Conservation (phyloP, 2,888 invertebrate genomes). For the Podabrus alpinus region DNA sequence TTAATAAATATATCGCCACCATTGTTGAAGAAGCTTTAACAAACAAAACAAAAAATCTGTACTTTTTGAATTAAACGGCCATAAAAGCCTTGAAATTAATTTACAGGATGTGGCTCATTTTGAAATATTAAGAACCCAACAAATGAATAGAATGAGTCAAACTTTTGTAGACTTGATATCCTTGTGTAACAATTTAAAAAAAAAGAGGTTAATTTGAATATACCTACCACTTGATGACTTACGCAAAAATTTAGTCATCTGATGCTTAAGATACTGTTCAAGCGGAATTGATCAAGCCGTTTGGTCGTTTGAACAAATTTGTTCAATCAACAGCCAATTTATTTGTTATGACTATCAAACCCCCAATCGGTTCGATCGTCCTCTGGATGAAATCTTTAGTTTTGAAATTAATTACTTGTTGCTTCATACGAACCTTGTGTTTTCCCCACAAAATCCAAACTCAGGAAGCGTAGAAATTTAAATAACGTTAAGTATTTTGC, state of each 20-base stretch:
- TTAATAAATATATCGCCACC: not conserved
- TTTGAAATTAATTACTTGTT: not conserved
- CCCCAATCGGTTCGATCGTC: not conserved
- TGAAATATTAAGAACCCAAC: constrained; percentile 20
- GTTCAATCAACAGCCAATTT: too few species aligned
- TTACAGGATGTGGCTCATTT: constrained; percentile 29
- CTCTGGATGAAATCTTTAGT: not conserved
- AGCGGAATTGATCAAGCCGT: too few species aligned
- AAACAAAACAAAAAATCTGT: not conserved
- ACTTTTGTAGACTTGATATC: constrained; percentile 12
- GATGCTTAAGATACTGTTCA: not conserved
- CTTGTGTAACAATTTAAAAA: constrained; percentile 8
- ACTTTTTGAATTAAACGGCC: not conserved
- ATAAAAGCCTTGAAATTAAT: constrained; percentile 23
- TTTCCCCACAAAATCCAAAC: constrained; percentile 39
- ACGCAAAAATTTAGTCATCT: not conserved
- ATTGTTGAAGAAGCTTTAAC: not conserved
- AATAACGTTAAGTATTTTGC: constrained; percentile 50
- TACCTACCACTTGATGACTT: not conserved
- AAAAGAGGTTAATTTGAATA: not conserved
- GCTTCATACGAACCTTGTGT: constrained; percentile 6
- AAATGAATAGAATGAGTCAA: constrained; percentile 26
- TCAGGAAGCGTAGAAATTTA: constrained; percentile 42
- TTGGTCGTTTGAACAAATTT: too few species aligned
- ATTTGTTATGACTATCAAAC: too few species aligned